Evolutionary conservation across 2,888 invertebrate species (phyloP).

Genomic region (Drosophila rellima): DNA sequence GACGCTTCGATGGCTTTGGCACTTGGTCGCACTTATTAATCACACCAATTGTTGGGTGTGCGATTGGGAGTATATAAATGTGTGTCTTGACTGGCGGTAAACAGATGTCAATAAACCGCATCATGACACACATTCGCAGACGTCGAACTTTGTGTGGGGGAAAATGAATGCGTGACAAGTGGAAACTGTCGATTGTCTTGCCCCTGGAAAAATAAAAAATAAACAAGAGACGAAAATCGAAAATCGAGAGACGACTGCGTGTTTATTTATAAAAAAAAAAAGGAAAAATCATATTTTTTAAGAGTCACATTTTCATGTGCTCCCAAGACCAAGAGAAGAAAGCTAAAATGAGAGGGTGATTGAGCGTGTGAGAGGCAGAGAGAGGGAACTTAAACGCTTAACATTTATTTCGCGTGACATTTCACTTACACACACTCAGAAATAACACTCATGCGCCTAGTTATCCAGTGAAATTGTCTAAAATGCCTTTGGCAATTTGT

Average conservation of each 20-base stretch:
- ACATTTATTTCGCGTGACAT: slow-evolving; percentile 77
- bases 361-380: neutral
- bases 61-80: neutral
- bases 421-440: slow-evolving; percentile 43
- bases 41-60: slow-evolving; percentile 46
- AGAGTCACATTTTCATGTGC: slow-evolving; percentile 63
- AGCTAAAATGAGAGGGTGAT: neutral
- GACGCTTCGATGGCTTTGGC: slow-evolving; percentile 40
- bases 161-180: slow-evolving; percentile 68
- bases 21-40: slow-evolving; percentile 59
- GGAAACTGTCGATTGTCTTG: slow-evolving; percentile 48
- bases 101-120: slow-evolving; percentile 71
- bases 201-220: slow-evolving; percentile 30
- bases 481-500: slow-evolving; percentile 37
- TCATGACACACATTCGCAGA: slow-evolving; percentile 65
- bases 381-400: slow-evolving; percentile 47
- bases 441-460: slow-evolving; percentile 58
- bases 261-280: slow-evolving; percentile 52
- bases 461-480: slow-evolving; percentile 64
- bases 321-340: slow-evolving; percentile 22
- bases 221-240: neutral
- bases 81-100: slow-evolving; percentile 24
- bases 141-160: slow-evolving; percentile 22
- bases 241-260: slow-evolving; percentile 4
- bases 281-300: slow-evolving; percentile 47